These are phyloP conservation scores for Druon quercuslanigerum DNA, from an alignment of 1,140 invertebrate species.

Conservation along the genomic window DNA sequence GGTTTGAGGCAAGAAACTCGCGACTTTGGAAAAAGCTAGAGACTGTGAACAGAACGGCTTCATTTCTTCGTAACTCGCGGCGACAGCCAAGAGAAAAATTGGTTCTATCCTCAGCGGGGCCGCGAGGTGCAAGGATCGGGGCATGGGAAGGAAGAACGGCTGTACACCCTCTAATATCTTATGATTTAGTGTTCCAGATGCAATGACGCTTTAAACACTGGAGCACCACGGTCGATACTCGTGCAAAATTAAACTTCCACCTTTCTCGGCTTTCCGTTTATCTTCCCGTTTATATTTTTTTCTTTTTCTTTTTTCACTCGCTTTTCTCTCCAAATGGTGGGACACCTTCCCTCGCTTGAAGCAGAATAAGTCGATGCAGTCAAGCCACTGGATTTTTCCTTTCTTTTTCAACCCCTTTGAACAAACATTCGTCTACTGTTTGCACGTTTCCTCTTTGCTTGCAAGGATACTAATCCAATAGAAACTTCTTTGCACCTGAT, in stretches of 20 bases:
- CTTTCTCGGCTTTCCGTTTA: conserved; percentile 39
- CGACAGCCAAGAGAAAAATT: conserved; percentile 71
- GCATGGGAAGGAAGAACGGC: conserved; percentile 26
- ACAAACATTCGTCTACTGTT: conserved; percentile 49
- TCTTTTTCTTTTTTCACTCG: conserved; percentile 29
- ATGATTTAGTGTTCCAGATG: conserved; percentile 71
- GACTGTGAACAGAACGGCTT: conserved; percentile 54
- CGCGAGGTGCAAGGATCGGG: conserved; percentile 55
- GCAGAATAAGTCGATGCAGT: neutral
- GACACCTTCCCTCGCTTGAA: neutral
- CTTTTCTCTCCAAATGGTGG: conserved; percentile 22
- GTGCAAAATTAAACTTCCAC: conserved; percentile 68
- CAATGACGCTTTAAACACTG: conserved; percentile 64
- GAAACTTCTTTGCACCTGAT: conserved; percentile 58
- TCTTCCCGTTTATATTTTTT: conserved; percentile 21
- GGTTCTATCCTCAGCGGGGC: conserved; percentile 54
- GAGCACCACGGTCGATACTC: conserved; percentile 56
- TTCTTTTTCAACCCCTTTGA: conserved; percentile 45
- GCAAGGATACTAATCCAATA: conserved; percentile 56
- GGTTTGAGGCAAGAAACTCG: conserved; percentile 17
- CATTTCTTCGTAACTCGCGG: conserved; percentile 67
- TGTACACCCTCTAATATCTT: conserved; percentile 68
- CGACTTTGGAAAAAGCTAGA: conserved; percentile 27
- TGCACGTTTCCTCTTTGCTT: conserved; percentile 50
- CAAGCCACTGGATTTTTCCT: conserved; percentile 35